phyloP scores from a whole-genome alignment of 1,140 invertebrate genomes.

The Tetramorium parvispinum region DNA sequence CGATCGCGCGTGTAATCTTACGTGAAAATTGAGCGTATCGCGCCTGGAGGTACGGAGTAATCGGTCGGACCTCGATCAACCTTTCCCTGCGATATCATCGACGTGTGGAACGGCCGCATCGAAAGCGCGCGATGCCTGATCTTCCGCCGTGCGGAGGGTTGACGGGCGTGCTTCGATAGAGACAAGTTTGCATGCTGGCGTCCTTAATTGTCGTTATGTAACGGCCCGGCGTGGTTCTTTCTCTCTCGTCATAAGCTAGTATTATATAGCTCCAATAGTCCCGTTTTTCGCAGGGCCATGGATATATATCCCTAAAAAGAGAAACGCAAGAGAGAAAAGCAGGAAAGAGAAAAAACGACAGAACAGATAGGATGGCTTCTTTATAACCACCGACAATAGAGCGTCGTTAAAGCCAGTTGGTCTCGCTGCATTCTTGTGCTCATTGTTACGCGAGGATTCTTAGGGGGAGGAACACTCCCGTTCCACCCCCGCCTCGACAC shows the following conservation, averaged over 20 bases:
- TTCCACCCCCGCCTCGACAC: slow-evolving; percentile 61
- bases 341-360: slow-evolving; percentile 64
- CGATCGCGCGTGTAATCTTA: slow-evolving; percentile 53
- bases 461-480: neutral
- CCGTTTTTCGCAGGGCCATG: neutral
- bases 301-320: neutral
- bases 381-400: slow-evolving; percentile 80
- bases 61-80: slow-evolving; percentile 31
- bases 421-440: slow-evolving; percentile 72
- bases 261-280: neutral
- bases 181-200: neutral
- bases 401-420: slow-evolving; percentile 67
- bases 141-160: neutral
- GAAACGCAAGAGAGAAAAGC: neutral
- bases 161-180: neutral
- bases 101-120: neutral
- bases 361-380: slow-evolving; percentile 74
- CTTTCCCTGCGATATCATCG: slow-evolving; percentile 45
- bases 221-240: neutral
- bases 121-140: neutral
- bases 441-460: slow-evolving; percentile 59
- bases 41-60: slow-evolving; percentile 34
- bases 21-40: slow-evolving; percentile 54
- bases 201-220: slow-evolving; percentile 21
- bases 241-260: neutral